Evolutionary conservation across 2,113 vertebrate species (phyloP).

Genomic region (Upupa epops): DNA sequence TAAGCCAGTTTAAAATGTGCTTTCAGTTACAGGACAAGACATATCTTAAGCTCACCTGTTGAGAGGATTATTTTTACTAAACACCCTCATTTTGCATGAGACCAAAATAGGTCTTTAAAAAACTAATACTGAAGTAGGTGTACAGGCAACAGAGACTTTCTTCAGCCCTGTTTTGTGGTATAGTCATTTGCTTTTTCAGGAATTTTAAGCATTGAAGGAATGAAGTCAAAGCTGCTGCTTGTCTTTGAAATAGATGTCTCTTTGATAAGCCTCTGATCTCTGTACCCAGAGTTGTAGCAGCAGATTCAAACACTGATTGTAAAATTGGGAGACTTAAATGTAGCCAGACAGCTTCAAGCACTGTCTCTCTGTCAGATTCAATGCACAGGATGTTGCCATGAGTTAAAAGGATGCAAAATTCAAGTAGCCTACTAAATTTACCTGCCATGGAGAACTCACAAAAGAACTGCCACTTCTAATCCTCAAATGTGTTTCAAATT

Average conservation of each 20-base stretch:
- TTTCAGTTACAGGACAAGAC: slow-evolving; percentile 6
- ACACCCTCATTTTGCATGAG: slow-evolving; percentile 37
- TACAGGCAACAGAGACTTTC: slow-evolving; percentile 7
- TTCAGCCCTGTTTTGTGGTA: slow-evolving; percentile 48
- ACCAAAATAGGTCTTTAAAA: slow-evolving; percentile 54
- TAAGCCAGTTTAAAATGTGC: slow-evolving; percentile 4
- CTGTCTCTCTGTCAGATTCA: slow-evolving; percentile 62
- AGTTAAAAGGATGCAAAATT: slow-evolving; percentile 67
- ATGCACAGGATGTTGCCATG: slow-evolving; percentile 62
- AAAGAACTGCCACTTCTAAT: slow-evolving; percentile 71
- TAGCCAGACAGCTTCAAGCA: slow-evolving; percentile 58
- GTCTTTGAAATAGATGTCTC: slow-evolving; percentile 65
- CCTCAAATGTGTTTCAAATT: slow-evolving; percentile 64
- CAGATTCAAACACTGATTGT: slow-evolving; percentile 69
- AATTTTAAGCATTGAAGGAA: slow-evolving; percentile 56
- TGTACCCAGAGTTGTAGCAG: slow-evolving; percentile 47
- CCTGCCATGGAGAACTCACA: slow-evolving; percentile 65
- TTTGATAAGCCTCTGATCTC: slow-evolving; percentile 72
- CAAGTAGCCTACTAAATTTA: slow-evolving; percentile 72
- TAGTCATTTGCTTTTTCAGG: slow-evolving; percentile 52
- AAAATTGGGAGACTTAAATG: slow-evolving; percentile 62
- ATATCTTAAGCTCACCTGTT: slow-evolving; percentile 57
- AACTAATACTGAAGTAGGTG: slow-evolving; percentile 32
- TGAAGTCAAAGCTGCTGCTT: slow-evolving; percentile 65
- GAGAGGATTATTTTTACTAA: slow-evolving; percentile 62